Base-by-base conservation (phyloP, 2,888 invertebrate species). In the Clistopyga incitator region DNA sequence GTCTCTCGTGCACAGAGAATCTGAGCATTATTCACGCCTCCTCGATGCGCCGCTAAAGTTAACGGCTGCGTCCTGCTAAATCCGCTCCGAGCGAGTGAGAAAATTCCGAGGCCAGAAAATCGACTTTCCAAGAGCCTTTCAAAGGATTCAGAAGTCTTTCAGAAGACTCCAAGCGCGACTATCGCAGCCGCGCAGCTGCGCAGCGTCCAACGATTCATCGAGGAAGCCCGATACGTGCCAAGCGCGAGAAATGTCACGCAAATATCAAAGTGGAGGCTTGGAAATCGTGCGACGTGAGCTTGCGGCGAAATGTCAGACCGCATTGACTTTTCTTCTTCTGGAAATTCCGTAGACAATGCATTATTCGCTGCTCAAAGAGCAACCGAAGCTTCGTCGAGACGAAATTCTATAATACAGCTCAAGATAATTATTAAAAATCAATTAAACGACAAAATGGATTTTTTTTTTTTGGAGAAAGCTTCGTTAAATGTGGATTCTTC, bases 201-300 rank as follows among this genome's bases (percentile, higher is more conserved):
- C 47, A 47, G 29, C 38, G 64, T 65, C 25, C 25, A 47, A 68
- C 52, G 74, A 70, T 70, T 50, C 42, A 47, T 61, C 54, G 72
- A 72, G 50, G 82, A 77, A 76, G 79, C 56, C 61, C 56, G 68
- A 78, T 74, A 74, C 67, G 76, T 72, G 71, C 72, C 67, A 84
- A 79, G 70, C 86, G 76, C 84, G 72, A 87, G 81, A 90, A 90
- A 90, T 90, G 90, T 88, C 89, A 90, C 59, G 88, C 86, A 90
- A 90, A 90, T 90, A 90, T 85, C 89, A 89, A 85, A 85, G 87
- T 72, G 38, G 72, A 72, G 74, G 74, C 34, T 56, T 54, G 77
- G 20, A 61, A 38, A 8, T 38, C 38, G 38, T 50, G 25, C 56
- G 38, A 13, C 10, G 38, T 45, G 74, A 65, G 68, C 29, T 71